Percentiles rank a stretch among this genome's conserved stretches.
These are phyloP conservation scores for Parambassis ranga DNA, from an alignment of 2,797 vertebrate species.

Conservation along the genomic window DNA sequence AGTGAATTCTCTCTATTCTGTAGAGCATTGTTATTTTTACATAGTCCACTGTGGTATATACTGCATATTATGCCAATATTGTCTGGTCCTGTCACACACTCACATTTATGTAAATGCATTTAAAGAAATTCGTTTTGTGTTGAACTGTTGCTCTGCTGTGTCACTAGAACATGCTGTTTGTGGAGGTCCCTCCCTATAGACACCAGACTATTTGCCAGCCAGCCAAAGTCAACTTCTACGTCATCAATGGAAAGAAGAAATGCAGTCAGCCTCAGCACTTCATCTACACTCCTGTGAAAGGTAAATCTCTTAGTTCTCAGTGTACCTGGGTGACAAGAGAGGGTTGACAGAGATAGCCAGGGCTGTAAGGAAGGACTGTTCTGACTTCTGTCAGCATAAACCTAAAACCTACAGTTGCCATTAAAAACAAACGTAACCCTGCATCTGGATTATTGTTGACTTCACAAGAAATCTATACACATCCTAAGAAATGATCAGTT, in stretches of 20 bases:
- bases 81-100: background rate
- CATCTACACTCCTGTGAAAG: constrained; percentile 85
- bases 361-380: background rate
- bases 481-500: background rate
- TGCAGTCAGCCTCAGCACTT: constrained; percentile 94
- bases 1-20: constrained; percentile 63
- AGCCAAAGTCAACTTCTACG: constrained; percentile 92
- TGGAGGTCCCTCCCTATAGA: constrained; percentile 91
- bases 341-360: background rate
- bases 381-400: background rate
- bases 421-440: background rate
- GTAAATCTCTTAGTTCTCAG: constrained; percentile 25
- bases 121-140: too few species aligned
- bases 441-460: background rate
- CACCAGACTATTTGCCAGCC: constrained; percentile 83
- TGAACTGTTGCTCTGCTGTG: too few species aligned
- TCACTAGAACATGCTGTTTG: constrained; percentile 91
- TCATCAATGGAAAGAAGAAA: constrained; percentile 95
- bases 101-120: too few species aligned
- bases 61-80: background rate
- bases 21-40: background rate
- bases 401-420: background rate
- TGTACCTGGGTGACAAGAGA: too few species aligned
- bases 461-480: constrained; percentile 7
- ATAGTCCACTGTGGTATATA: background rate